phyloP scores from a whole-genome alignment of 2,888 invertebrate species.

The Folsomia manolachei region DNA sequence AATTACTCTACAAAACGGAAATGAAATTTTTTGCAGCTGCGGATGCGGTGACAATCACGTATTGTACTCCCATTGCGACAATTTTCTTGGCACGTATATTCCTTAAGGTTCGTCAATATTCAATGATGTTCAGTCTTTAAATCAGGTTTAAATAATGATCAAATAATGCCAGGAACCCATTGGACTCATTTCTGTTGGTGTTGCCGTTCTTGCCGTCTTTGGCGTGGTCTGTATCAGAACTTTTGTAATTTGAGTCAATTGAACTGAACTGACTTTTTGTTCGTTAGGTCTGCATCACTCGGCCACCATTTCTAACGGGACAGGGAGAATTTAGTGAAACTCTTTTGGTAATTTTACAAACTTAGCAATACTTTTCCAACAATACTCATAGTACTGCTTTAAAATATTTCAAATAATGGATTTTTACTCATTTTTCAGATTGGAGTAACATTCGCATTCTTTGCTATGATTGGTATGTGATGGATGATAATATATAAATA shows the following conservation, averaged over 20 bases:
- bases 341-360: too few species aligned
- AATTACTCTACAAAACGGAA: too few species aligned
- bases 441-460: background rate
- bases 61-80: background rate
- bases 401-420: background rate
- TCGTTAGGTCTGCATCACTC: background rate
- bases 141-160: too few species aligned
- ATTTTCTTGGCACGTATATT: background rate
- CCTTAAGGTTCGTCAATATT: too few species aligned
- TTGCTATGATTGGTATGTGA: constrained; percentile 2
- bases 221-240: background rate
- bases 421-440: background rate
- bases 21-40: too few species aligned
- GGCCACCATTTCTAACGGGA: background rate
- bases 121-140: too few species aligned
- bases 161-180: too few species aligned
- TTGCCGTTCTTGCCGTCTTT: background rate
- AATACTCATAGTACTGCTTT: too few species aligned
- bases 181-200: background rate
- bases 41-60: background rate
- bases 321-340: constrained; percentile 2
- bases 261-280: too few species aligned
- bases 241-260: too few species aligned
- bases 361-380: too few species aligned
- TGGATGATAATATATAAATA: too few species aligned